Evolutionary conservation across 92 coral and sea anemone genomes (phyloP).

Genomic region (Paragorgia papillata): DNA sequence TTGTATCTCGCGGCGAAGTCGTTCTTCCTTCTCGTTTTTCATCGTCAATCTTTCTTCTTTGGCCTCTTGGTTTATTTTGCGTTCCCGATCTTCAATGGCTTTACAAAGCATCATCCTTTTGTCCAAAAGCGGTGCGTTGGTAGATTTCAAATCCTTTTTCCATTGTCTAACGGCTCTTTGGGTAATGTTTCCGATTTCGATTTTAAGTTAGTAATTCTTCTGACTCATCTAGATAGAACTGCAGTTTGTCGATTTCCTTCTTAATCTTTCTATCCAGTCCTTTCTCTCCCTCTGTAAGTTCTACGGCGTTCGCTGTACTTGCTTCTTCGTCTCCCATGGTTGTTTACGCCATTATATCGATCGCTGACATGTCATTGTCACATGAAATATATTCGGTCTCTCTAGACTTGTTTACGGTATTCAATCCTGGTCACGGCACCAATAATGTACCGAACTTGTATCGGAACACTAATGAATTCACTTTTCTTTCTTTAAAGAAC

Average conservation of each 20-base stretch:
- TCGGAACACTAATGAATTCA: slow-evolving; percentile 7
- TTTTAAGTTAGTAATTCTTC: slow-evolving; percentile 45
- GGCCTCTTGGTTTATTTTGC: slow-evolving; percentile 2
- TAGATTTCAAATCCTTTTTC: slow-evolving; percentile 53
- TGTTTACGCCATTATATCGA: neutral
- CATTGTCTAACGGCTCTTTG: slow-evolving; percentile 60
- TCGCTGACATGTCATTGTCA: neutral
- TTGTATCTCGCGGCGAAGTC: slow-evolving; percentile 43
- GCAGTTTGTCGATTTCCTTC: slow-evolving; percentile 60
- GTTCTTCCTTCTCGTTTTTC: slow-evolving; percentile 53
- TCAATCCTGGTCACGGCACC: slow-evolving; percentile 67
- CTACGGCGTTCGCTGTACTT: too few relatives aligned
- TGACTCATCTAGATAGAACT: slow-evolving; percentile 3
- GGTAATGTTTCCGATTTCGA: slow-evolving; percentile 44
- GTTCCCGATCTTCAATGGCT: neutral
- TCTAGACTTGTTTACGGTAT: neutral
- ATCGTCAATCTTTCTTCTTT: slow-evolving; percentile 33
- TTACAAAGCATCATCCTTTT: slow-evolving; percentile 29
- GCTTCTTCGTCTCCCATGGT: slow-evolving; percentile 34
- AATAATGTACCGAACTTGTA: slow-evolving; percentile 38
- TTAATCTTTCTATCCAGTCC: slow-evolving; percentile 44
- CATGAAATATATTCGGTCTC: slow-evolving; percentile 22
- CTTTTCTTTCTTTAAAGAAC: too few relatives aligned
- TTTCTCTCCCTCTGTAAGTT: slow-evolving; percentile 14
- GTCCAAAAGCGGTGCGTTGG: slow-evolving; percentile 50